Evolutionary conservation across 2,113 vertebrate species (phyloP).

Genomic region (Malurus cyaneus): DNA sequence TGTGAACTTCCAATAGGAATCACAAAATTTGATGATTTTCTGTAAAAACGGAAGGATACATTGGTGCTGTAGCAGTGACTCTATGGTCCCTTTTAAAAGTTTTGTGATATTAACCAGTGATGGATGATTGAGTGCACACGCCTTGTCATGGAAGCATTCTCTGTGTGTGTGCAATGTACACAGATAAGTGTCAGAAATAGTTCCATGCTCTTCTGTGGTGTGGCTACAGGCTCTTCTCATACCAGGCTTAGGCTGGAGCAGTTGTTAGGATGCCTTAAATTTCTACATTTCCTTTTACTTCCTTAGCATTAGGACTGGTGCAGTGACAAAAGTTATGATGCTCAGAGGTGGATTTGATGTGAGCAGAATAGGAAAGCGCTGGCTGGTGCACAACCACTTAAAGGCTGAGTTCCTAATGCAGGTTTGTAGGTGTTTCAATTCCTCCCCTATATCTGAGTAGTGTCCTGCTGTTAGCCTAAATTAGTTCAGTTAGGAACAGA

Average conservation of each 20-base stretch:
- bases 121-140: neutral
- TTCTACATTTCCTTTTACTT: neutral
- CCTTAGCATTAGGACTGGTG: neutral
- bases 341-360: neutral
- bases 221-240: neutral
- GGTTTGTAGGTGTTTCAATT: neutral
- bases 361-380: neutral
- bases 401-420: neutral
- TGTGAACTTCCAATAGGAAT: neutral
- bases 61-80: rapidly evolving
- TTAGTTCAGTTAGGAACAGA: neutral
- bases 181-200: neutral
- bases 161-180: neutral
- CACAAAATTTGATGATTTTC: neutral
- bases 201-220: neutral
- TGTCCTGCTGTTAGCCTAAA: neutral
- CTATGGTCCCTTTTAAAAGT: neutral
- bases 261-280: neutral
- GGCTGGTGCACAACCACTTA: neutral
- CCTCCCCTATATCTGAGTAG: neutral
- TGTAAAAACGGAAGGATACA: neutral
- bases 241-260: neutral
- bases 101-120: neutral
- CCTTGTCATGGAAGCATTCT: neutral
- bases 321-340: neutral